Evolutionary conservation across 2,113 vertebrate species (phyloP).

Genomic region (human): GRCh38 chr1:183586501-183587000

Average conservation of each 20-base stretch:
- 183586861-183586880: not conserved
- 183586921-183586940: slow-evolving; percentile 96
- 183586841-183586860: not conserved
- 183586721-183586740: accelerated
- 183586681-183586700: accelerated
- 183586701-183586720: not conserved
- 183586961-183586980: slow-evolving; percentile 95
- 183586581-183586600: accelerated
- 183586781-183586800: not conserved
- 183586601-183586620: not conserved
- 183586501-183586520: not conserved
- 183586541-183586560: no score
- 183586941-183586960: slow-evolving; percentile 92
- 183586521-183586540: not conserved
- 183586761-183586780: not conserved
- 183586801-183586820: not conserved
- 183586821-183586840: not conserved
- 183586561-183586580: not conserved
- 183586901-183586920: slow-evolving; percentile 89
- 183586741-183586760: not conserved
- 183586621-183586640: not conserved
- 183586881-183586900: slow-evolving; percentile 86
- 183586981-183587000: not conserved
- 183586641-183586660: accelerated
- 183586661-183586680: accelerated